These are phyloP conservation scores for Tuta absoluta DNA, from an alignment of 2,888 invertebrate species.

Conservation along the genomic window DNA sequence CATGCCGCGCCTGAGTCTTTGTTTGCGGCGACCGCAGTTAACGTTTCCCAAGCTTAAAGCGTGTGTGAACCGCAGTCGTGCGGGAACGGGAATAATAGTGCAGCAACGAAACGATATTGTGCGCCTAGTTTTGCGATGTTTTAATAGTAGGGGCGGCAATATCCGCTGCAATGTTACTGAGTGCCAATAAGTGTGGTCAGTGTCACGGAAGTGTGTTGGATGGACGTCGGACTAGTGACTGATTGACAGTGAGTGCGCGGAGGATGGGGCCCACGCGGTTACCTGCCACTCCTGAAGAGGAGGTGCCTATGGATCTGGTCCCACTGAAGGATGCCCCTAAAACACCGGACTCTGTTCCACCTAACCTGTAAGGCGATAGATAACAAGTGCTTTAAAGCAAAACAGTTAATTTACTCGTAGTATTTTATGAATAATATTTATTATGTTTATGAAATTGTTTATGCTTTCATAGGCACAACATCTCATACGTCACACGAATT, in stretches of 20 bases:
- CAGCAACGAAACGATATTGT: conserved; percentile 40
- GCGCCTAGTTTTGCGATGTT: conserved; percentile 37
- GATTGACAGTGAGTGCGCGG: conserved; percentile 48
- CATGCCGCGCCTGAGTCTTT: conserved; percentile 72
- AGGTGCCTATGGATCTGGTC: conserved; percentile 52
- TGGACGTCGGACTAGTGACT: conserved; percentile 62
- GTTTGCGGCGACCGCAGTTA: conserved; percentile 56
- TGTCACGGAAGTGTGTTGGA: conserved; percentile 51
- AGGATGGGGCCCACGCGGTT: conserved; percentile 73
- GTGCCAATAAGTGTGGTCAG: conserved; percentile 53
- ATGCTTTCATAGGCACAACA: conserved; percentile 19
- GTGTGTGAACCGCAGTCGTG: conserved; percentile 44
- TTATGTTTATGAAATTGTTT: conserved; percentile 8
- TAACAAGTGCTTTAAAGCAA: background rate
- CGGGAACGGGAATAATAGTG: conserved; percentile 42
- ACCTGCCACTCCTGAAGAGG: conserved; percentile 70
- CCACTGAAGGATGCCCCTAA: conserved; percentile 47
- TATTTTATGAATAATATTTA: background rate
- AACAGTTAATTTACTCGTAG: background rate
- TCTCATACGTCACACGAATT: conserved; percentile 5
- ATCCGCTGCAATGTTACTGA: conserved; percentile 52
- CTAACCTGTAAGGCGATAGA: conserved; percentile 39
- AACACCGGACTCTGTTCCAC: conserved; percentile 48
- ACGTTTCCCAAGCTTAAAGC: conserved; percentile 39
- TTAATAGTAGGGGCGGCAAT: conserved; percentile 38